Percentiles rank a stretch among this genome's conserved stretches.
Evolutionary conservation across 2,797 vertebrate genomes (phyloP).

Genomic region (Gouania willdenowi): DNA sequence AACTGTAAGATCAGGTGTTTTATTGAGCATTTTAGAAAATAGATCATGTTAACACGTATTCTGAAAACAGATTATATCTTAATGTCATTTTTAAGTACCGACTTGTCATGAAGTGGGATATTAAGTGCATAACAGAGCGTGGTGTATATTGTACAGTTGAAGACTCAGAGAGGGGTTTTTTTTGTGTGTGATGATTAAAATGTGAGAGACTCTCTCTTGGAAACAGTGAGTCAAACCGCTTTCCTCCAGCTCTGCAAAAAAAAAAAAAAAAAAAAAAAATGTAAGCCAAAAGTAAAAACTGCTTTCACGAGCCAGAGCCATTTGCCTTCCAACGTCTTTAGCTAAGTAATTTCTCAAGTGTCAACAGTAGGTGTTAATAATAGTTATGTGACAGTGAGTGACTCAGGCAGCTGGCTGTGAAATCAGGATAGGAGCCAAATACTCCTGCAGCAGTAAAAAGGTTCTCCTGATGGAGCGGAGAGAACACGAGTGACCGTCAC

Average conservation of each 20-base stretch:
- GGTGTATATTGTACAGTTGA: too few relatives aligned
- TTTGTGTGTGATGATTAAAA: slow-evolving; percentile 24
- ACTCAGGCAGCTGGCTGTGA: slow-evolving; percentile 31
- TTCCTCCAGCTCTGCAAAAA: slow-evolving; percentile 39
- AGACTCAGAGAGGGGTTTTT: slow-evolving; percentile 31
- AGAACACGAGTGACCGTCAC: slow-evolving; percentile 23
- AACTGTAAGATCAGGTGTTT: slow-evolving; percentile 39
- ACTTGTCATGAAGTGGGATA: slow-evolving; percentile 20
- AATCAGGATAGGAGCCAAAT: slow-evolving; percentile 39
- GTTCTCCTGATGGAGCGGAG: slow-evolving; percentile 37
- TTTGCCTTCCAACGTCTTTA: slow-evolving; percentile 37
- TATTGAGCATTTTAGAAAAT: slow-evolving; percentile 30
- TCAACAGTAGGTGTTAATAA: slow-evolving; percentile 53
- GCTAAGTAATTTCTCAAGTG: slow-evolving; percentile 48
- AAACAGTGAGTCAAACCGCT: slow-evolving; percentile 48
- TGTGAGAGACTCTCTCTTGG: slow-evolving; percentile 24
- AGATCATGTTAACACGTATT: slow-evolving; percentile 28
- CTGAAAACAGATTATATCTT: slow-evolving; percentile 16
- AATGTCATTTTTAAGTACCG: slow-evolving; percentile 14
- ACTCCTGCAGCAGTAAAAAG: slow-evolving; percentile 36
- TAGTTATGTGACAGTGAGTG: slow-evolving; percentile 55
- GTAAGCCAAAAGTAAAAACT: too few relatives aligned
- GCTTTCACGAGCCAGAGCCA: slow-evolving; percentile 27
- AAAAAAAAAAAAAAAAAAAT: slow-evolving; percentile 25
- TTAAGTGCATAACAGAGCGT: too few relatives aligned